Evolutionary conservation across 2,888 invertebrate species (phyloP).

Genomic region (Oxycera nigricornis): DNA sequence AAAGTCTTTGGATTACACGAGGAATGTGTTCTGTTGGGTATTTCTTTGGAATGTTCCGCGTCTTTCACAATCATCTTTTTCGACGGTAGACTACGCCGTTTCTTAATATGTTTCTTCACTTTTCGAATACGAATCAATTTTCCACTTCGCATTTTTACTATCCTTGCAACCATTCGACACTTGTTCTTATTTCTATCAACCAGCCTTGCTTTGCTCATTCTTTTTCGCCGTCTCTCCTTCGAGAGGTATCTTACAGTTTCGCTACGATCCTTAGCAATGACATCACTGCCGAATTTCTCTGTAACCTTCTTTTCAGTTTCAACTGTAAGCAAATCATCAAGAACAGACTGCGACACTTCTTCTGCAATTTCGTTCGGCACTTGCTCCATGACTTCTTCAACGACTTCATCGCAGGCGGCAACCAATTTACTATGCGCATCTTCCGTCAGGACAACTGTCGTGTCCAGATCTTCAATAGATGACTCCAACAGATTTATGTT

Average conservation of each 20-base stretch:
- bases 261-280: not conserved
- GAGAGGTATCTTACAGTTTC: not conserved
- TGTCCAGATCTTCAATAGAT: not conserved
- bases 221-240: conserved; percentile 17
- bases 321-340: too few relatives aligned
- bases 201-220: not conserved
- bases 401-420: too few relatives aligned
- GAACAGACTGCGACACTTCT: too few relatives aligned
- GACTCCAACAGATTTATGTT: not conserved
- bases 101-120: not conserved
- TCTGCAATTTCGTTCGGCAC: not conserved
- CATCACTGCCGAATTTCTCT: not conserved
- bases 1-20: conserved; percentile 34
- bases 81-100: not conserved
- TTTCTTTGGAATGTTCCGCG: conserved; percentile 15
- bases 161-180: not conserved
- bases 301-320: not conserved
- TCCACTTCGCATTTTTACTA: conserved; percentile 1
- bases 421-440: too few relatives aligned
- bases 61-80: not conserved
- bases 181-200: not conserved
- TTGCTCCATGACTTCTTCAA: not conserved
- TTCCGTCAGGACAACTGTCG: not conserved
- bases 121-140: conserved; percentile 20
- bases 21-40: conserved; percentile 13